Evolutionary conservation across 2,797 vertebrate species (phyloP), one percentile per base, ranked within the genome.

Genomic region (Ptychadena robeensis): DNA sequence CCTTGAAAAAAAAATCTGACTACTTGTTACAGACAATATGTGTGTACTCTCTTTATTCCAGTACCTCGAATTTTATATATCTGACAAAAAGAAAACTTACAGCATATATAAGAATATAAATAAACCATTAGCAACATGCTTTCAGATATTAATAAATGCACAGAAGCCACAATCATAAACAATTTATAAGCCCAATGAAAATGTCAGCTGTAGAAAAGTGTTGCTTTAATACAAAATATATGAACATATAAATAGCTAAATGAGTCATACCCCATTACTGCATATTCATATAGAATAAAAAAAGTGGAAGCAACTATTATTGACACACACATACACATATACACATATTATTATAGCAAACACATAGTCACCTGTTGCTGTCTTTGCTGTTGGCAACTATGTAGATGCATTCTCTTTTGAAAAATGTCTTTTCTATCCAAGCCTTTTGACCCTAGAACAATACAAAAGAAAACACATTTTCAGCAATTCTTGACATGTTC

Each of bases 391-490:
- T 96, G 85, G 96, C 95, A 90, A 97, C 95, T 84, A 97, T 88
- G 80, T 93, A 94, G 88, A 95, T 88, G 82, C 98, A 99, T 93
- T 99, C 97, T 90, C 96, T 93, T 91, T 97, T 98, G 59, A 90
- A 89, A 88, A 99, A 99, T 9, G 95, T 98, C 88, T 94, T 98
- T 88, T 99, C 98, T 86, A 99, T 96, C 98, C 98, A 99, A 80
- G 92, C 93, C 90, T 93, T 98, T 83, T 97, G 96, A 84, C 93
- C 93, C 97, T 99, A 87, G 27, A 84, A 89, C 53, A n/a, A 2
- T 57, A 65, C 53, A 38, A 63, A 6, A 71, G 53, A 66, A 27
- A 61, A 0, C 12, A n/a, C 12, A n/a, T 10, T 27, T 27, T 61
- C 25, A 61, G 59, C 38, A 40, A 40, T 61, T 61, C 9, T 28